phyloP scores from a whole-genome alignment of 2,113 vertebrate genomes.

The Hydrolagus affinis region DNA sequence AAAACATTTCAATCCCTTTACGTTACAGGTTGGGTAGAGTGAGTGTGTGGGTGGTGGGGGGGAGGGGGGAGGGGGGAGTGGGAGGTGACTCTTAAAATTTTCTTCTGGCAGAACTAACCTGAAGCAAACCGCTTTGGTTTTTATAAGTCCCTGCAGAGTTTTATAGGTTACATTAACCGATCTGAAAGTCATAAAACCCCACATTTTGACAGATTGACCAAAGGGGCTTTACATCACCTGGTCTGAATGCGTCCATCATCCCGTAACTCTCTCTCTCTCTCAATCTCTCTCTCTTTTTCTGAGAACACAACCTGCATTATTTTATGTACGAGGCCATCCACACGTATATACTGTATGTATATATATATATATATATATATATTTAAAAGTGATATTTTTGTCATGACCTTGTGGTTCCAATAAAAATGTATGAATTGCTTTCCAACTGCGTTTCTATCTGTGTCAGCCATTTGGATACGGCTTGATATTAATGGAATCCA shows the following conservation, averaged over 20 bases:
- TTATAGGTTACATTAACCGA: not conserved
- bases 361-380: not conserved
- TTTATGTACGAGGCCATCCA: not conserved
- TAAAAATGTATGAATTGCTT: not conserved
- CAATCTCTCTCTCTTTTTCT: not conserved
- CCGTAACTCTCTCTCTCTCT: no score
- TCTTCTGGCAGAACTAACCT: slow-evolving; percentile 1
- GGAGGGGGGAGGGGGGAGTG: no score
- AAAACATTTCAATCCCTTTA: no score
- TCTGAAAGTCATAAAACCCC: slow-evolving; percentile 6
- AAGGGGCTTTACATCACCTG: not conserved
- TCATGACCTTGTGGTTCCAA: not conserved
- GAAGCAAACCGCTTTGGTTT: not conserved
- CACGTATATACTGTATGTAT: no score
- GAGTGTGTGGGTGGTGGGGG: no score
- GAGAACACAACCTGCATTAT: not conserved
- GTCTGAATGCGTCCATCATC: no score
- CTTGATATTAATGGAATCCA: not conserved
- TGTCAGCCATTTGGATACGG: not conserved
- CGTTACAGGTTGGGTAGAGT: no score
- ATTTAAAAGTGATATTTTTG: not conserved
- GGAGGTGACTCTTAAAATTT: not conserved
- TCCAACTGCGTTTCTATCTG: not conserved
- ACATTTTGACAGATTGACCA: slow-evolving; percentile 1
- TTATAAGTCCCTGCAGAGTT: slow-evolving; percentile 3